These are phyloP conservation scores for Acronicta aceris DNA, from an alignment of 2,888 invertebrate genomes.

Conservation along the genomic window DNA sequence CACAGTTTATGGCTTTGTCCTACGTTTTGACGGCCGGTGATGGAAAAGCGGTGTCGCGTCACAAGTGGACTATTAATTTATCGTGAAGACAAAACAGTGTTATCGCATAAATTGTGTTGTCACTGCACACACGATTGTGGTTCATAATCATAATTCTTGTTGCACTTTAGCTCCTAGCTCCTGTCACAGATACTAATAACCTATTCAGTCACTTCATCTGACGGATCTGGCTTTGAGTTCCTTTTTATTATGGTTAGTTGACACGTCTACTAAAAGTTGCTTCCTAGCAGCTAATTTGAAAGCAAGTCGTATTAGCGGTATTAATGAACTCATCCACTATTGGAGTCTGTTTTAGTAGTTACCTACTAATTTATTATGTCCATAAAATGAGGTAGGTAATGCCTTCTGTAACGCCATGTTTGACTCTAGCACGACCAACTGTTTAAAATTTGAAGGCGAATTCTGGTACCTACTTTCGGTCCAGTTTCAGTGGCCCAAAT, in stretches of 20 bases:
- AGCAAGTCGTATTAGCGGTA: too few species aligned
- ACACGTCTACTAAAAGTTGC: slow-evolving; percentile 5
- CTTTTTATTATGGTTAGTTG: slow-evolving; percentile 30
- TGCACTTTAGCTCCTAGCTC: slow-evolving; percentile 40
- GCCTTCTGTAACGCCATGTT: too few species aligned
- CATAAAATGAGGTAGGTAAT: too few species aligned
- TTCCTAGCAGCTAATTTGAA: neutral
- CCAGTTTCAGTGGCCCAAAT: too few species aligned
- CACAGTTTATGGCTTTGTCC: slow-evolving; percentile 82
- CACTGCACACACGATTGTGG: slow-evolving; percentile 40
- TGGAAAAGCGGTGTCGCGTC: slow-evolving; percentile 67
- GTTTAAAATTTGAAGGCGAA: too few species aligned
- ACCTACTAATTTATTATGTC: too few species aligned
- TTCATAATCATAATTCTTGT: slow-evolving; percentile 52
- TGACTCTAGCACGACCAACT: too few species aligned
- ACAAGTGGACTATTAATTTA: slow-evolving; percentile 56
- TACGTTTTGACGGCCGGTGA: slow-evolving; percentile 72
- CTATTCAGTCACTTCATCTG: slow-evolving; percentile 40
- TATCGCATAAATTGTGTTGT: slow-evolving; percentile 55
- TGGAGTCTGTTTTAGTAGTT: too few species aligned
- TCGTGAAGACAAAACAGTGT: slow-evolving; percentile 55
- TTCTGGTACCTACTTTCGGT: too few species aligned
- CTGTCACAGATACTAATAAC: slow-evolving; percentile 33
- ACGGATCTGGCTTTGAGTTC: slow-evolving; percentile 24
- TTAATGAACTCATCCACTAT: too few species aligned